Conservation (phyloP, 2,113 vertebrate genomes). For the Rhinoderma darwinii region DNA sequence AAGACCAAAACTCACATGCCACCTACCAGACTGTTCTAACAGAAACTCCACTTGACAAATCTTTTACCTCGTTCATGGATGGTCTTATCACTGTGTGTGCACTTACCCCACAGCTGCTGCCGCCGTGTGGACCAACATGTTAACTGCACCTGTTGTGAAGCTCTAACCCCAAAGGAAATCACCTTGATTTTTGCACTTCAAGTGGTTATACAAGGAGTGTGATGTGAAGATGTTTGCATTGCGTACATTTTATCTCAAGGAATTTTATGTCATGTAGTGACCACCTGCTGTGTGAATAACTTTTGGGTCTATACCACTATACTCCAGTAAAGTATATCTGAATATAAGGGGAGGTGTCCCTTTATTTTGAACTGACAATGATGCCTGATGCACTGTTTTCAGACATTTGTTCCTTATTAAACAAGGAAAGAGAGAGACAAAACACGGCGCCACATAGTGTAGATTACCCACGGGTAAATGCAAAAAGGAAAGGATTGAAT, state of each 20-base stretch:
- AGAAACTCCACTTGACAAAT: neutral
- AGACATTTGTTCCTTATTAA: neutral
- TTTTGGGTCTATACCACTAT: slow-evolving; percentile 21
- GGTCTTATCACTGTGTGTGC: slow-evolving; percentile 31
- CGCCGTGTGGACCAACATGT: neutral
- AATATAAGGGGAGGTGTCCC: neutral
- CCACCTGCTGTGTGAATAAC: neutral
- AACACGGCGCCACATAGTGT: no score
- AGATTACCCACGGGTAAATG: no score
- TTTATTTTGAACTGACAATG: slow-evolving; percentile 24
- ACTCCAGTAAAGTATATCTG: neutral
- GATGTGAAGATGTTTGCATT: slow-evolving; percentile 14
- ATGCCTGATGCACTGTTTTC: neutral
- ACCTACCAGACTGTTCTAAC: slow-evolving; percentile 37
- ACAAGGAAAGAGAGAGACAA: no score
- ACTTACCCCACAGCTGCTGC: neutral
- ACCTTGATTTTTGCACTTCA: slow-evolving; percentile 2
- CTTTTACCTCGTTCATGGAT: slow-evolving; percentile 40
- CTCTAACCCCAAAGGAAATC: slow-evolving; percentile 20
- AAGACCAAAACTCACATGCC: slow-evolving; percentile 1
- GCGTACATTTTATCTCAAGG: slow-evolving; percentile 27
- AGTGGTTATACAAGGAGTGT: slow-evolving; percentile 19
- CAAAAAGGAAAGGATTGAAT: no score
- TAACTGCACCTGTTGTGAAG: neutral
- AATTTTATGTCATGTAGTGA: neutral